Percentiles rank a stretch among this genome's conserved stretches.
Conservation (phyloP, 2,113 vertebrate species). For the Empidonax traillii region DNA sequence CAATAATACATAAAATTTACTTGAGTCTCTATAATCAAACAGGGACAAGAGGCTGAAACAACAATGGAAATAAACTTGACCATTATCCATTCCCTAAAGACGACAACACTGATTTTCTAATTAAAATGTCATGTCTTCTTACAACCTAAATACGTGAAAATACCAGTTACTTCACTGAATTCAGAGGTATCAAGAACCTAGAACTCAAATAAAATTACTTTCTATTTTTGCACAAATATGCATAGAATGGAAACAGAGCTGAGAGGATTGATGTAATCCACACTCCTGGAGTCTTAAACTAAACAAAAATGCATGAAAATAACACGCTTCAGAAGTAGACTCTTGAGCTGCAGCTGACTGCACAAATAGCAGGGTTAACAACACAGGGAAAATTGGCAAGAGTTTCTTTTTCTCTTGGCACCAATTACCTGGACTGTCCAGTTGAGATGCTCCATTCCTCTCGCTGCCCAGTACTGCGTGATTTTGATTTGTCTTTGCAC, state of each 20-base stretch:
- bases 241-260: neutral
- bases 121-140: neutral
- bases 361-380: neutral
- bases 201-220: neutral
- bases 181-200: neutral
- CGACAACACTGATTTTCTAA: neutral
- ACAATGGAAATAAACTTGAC: neutral
- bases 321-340: neutral
- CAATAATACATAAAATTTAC: neutral
- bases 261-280: neutral
- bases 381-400: neutral
- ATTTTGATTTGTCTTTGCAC: slow-evolving; percentile 94
- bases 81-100: neutral
- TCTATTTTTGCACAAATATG: neutral
- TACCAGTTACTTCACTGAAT: neutral
- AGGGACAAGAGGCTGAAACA: neutral
- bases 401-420: neutral
- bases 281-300: neutral
- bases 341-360: neutral
- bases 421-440: slow-evolving; percentile 88
- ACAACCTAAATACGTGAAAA: neutral
- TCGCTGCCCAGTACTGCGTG: slow-evolving; percentile 87
- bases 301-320: neutral
- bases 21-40: neutral
- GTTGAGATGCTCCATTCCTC: slow-evolving; percentile 91